Evolutionary conservation across 2,888 invertebrate species (phyloP).

Genomic region (Cephus pygmeus): DNA sequence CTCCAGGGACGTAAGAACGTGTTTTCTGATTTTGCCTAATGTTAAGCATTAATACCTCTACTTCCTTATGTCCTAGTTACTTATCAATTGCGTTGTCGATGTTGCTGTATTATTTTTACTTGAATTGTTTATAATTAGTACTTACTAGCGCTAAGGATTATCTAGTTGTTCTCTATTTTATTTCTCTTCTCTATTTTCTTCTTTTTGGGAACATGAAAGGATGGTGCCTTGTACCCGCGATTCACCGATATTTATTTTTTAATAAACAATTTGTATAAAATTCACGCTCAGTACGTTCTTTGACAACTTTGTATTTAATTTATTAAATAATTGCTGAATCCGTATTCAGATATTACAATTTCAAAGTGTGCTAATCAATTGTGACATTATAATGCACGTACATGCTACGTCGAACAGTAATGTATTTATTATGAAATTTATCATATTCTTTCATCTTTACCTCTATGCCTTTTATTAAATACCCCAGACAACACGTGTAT

Average conservation of each 20-base stretch:
- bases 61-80: not conserved
- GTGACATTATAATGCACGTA: too few relatives aligned
- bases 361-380: too few relatives aligned
- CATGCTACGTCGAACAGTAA: too few relatives aligned
- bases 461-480: too few relatives aligned
- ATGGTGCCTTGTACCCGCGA: constrained; percentile 16
- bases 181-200: too few relatives aligned
- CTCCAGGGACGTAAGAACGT: too few relatives aligned
- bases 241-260: constrained; percentile 19
- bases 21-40: not conserved
- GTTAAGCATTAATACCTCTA: not conserved
- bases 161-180: not conserved
- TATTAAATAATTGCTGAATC: not conserved
- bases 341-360: not conserved
- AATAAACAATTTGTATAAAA: constrained; percentile 14
- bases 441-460: too few relatives aligned
- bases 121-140: not conserved
- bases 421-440: too few relatives aligned
- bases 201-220: not conserved
- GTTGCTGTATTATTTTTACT: not conserved
- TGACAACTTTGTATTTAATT: not conserved
- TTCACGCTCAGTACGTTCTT: not conserved
- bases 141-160: constrained; percentile 2
- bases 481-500: too few relatives aligned
- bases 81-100: not conserved